phyloP scores from a whole-genome alignment of 2,113 vertebrate species.

The Arvicanthis niloticus region DNA sequence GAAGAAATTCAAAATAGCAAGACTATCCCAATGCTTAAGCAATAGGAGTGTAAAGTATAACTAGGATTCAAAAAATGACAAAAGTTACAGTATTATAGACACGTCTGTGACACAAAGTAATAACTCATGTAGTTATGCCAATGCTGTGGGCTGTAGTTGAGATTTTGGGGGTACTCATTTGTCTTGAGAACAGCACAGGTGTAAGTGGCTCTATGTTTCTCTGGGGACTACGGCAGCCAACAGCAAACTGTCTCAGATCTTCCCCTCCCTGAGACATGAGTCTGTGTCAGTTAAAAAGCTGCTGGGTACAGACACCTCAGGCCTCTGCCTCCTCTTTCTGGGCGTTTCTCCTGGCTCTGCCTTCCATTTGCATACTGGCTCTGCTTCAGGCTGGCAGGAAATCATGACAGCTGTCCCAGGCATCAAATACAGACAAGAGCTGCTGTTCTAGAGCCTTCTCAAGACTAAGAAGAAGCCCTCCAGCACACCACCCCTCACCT shows the following conservation, averaged over 20 bases:
- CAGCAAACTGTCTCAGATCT: background rate
- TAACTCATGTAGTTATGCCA: background rate
- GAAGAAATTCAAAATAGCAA: slow-evolving; percentile 45
- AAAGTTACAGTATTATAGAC: slow-evolving; percentile 9
- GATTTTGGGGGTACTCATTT: background rate
- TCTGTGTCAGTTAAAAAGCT: background rate
- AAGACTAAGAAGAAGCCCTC: slow-evolving; percentile 8
- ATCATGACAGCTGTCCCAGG: slow-evolving; percentile 55
- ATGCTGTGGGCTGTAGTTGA: background rate
- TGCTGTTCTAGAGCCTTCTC: slow-evolving; percentile 42
- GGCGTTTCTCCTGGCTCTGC: slow-evolving; percentile 38
- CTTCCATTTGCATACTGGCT: slow-evolving; percentile 40
- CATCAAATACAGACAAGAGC: slow-evolving; percentile 14
- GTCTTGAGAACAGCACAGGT: background rate
- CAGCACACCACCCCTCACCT: background rate
- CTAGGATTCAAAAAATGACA: slow-evolving; percentile 1
- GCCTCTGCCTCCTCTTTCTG: background rate
- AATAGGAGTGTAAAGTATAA: slow-evolving; percentile 3
- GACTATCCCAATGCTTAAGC: background rate
- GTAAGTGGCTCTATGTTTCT: background rate
- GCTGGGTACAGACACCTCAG: background rate
- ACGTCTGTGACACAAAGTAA: background rate
- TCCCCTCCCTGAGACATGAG: background rate
- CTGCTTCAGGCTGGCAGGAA: slow-evolving; percentile 49
- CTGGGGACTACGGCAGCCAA: background rate